These are phyloP conservation scores for Holotrichia oblita DNA, from an alignment of 1,140 invertebrate species.

Conservation along the genomic window DNA sequence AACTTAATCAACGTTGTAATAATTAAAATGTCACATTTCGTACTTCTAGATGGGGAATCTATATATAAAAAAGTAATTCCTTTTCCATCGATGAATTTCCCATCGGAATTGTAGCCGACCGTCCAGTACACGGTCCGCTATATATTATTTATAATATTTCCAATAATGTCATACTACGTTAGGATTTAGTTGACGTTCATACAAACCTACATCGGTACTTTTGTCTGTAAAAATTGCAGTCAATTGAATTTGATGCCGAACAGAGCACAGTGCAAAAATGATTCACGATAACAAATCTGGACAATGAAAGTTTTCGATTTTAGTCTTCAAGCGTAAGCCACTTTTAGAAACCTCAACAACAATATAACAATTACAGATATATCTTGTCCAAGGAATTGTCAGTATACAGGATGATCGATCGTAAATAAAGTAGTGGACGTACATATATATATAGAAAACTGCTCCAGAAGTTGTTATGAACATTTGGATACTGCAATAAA, in stretches of 20 bases:
- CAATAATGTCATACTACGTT: constrained; percentile 23
- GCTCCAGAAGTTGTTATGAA: too few relatives aligned
- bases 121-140: not conserved
- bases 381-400: too few relatives aligned
- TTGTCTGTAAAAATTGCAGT: not conserved
- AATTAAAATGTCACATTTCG: constrained; percentile 14
- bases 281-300: not conserved
- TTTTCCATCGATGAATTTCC: constrained; percentile 31
- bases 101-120: not conserved
- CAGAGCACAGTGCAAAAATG: not conserved
- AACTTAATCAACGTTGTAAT: not conserved
- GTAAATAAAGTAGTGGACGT: too few relatives aligned
- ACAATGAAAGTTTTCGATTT: not conserved
- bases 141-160: constrained; percentile 32
- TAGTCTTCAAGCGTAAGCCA: too few relatives aligned
- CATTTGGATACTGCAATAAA: too few relatives aligned
- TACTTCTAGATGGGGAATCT: not conserved
- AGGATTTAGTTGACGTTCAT: not conserved
- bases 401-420: too few relatives aligned
- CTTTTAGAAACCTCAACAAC: too few relatives aligned
- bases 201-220: not conserved
- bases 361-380: too few relatives aligned
- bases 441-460: too few relatives aligned
- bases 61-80: constrained; percentile 21
- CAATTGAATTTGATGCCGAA: not conserved